Conservation (phyloP, 1,140 invertebrate genomes). For the Cydia fagiglandana region DNA sequence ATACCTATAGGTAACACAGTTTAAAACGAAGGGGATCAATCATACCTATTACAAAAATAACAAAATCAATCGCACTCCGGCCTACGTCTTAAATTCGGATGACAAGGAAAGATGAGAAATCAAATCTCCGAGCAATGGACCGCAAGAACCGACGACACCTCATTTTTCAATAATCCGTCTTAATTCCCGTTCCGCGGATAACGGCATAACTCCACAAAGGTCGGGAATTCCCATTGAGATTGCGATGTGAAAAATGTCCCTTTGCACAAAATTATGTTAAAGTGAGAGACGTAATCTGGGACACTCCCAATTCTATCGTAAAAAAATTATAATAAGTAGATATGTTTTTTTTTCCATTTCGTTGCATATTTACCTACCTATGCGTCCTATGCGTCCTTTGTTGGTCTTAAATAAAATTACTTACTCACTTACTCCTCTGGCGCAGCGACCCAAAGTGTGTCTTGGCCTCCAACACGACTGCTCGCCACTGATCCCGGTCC, state of each 20-base stretch:
- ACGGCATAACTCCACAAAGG: slow-evolving; percentile 28
- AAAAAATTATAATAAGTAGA: neutral
- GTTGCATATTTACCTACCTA: neutral
- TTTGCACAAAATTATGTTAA: slow-evolving; percentile 30
- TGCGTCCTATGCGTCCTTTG: too few species aligned
- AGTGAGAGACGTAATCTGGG: slow-evolving; percentile 18
- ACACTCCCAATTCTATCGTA: neutral
- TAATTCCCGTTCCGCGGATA: slow-evolving; percentile 15
- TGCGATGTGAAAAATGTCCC: slow-evolving; percentile 31
- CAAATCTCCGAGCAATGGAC: slow-evolving; percentile 8
- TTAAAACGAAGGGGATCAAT: neutral
- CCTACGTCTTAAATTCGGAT: slow-evolving; percentile 1
- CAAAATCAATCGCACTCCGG: slow-evolving; percentile 4
- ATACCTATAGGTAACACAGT: neutral
- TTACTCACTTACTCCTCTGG: too few species aligned
- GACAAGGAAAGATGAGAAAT: slow-evolving; percentile 21
- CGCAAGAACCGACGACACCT: slow-evolving; percentile 13
- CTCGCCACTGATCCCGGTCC: too few species aligned
- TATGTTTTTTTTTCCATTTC: neutral
- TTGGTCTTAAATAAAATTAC: too few species aligned
- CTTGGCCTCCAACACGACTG: too few species aligned
- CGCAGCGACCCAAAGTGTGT: too few species aligned
- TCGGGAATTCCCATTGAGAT: slow-evolving; percentile 17
- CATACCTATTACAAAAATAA: neutral
- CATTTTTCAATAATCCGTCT: slow-evolving; percentile 26